Evolutionary conservation across 2,797 vertebrate genomes (phyloP), one percentile per base, ranked within the genome.

Genomic region (Gallinago nigripennis): DNA sequence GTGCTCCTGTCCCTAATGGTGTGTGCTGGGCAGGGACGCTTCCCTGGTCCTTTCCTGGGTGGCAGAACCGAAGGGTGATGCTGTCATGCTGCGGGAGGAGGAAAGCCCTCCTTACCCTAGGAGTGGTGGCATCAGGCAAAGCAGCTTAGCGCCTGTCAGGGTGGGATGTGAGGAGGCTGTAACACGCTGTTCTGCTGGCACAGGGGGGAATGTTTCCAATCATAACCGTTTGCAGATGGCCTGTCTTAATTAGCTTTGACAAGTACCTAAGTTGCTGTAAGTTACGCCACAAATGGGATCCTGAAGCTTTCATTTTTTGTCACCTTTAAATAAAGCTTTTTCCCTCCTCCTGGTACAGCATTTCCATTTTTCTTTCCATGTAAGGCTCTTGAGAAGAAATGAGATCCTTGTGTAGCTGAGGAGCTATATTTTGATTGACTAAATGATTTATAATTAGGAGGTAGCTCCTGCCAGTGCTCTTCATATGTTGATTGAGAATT

Each of bases 181-280:
- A 63, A 68, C 57, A 57, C 64, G 4, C 72, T 66, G 37, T 76
- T 33, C 82, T 79, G 45, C 85, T 94, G 88, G 83, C 88, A 85
- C 6, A 11, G 51, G 8, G 50, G 48, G 16, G 18, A 82, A 46
- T 75, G 75, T 86, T 96, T 96, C 90, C 57, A 64, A 39, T 94
- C 86, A 61, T 13, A 76, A 82, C 31, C 4, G 0, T 66, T 86
- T 94, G 78, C 95, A 96, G 94, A 95, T 95, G 92, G 94, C 78
- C 61, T 86, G 88, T 88, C 90, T 92, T 92, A 93, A 95, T 97
- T 94, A 95, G 83, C 78, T 93, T 85, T 96, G 94, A 93, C 93
- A 94, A 97, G 88, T 95, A 95, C 86, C 90, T 95, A 94, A 92
- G 90, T 85, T 95, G 77, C 78, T 92, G 45, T 33, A 77, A 96